phyloP scores from a whole-genome alignment of 2,888 invertebrate species.

The Drosophila emarginata region DNA sequence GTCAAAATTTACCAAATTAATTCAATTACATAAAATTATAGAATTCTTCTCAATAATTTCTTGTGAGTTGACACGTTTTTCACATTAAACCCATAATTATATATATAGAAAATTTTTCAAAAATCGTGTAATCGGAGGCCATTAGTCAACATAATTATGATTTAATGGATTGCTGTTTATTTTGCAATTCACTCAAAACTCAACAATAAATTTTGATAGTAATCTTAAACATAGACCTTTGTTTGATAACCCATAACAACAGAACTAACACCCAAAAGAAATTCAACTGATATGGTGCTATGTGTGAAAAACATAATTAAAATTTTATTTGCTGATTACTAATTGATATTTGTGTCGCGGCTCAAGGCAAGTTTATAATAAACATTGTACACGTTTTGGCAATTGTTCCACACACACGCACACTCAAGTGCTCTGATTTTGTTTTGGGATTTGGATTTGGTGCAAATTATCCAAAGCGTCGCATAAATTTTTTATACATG shows the following conservation, averaged over 20 bases:
- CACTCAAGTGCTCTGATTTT: constrained; percentile 54
- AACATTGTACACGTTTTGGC: constrained; percentile 34
- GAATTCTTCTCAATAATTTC: too few relatives aligned
- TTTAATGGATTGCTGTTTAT: constrained; percentile 42
- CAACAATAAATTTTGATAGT: constrained; percentile 40
- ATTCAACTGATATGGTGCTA: constrained; percentile 29
- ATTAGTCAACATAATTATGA: constrained; percentile 65
- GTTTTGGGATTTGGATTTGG: constrained; percentile 47
- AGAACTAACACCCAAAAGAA: constrained; percentile 16
- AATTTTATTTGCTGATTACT: constrained; percentile 54
- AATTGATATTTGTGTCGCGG: constrained; percentile 54
- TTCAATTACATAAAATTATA: not conserved
- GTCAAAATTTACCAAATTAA: constrained; percentile 33
- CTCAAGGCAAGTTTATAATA: constrained; percentile 15
- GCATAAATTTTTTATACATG: constrained; percentile 11
- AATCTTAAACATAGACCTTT: constrained; percentile 23
- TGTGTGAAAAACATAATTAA: constrained; percentile 56
- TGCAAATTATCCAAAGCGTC: not conserved
- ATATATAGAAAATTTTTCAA: constrained; percentile 42
- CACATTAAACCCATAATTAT: constrained; percentile 44
- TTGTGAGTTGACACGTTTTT: constrained; percentile 57
- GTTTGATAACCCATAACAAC: constrained; percentile 14
- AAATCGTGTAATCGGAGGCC: constrained; percentile 41
- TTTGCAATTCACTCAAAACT: constrained; percentile 23
- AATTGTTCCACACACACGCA: constrained; percentile 20